Base-by-base conservation (phyloP, 2,113 vertebrate genomes). In the Pelodiscus sinensis region DNA sequence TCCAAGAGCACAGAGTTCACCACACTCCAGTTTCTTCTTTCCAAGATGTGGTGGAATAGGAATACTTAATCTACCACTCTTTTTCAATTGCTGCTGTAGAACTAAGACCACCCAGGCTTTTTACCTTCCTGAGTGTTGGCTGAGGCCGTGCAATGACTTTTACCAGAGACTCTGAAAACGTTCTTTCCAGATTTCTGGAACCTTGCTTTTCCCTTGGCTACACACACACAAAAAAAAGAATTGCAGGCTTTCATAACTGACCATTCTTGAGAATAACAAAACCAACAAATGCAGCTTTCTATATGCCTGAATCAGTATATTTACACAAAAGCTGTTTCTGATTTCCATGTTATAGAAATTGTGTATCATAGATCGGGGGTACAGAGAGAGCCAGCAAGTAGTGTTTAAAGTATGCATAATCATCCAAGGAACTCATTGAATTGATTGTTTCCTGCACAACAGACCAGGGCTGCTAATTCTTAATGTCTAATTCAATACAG, bases 91-190 rank as follows among this genome's bases (percentile, higher is more conserved):
- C 15, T 85, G 81, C 85, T 44, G 88, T 95, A 75, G 44, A 44
- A 87, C 84, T 79, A 93, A 92, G 95, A 96, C 94, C 96, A 96
- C 93, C 94, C 93, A 83, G 82, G 86, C 60, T 96, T 92, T 93
- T 62, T 82, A 92, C 78, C 56, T 90, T 89, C 85, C 75, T 94
- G 81, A 87, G 79, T 92, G 56, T 1, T 97, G 87, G 75, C 88
- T 92, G 44, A 68, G 68, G 29, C 68, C 87, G 73, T 5, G 31
- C 31, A 81, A 73, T 82, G 83, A 56, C 82, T 95, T 92, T 51
- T 87, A 81, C 50, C 11, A 73, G 82, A 85, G 84, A 80, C 86
- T 94, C 92, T 75, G 82, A 35, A 94, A 94, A 78, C 90, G 79
- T 54, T 93, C 93, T n/a, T 90, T 90, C 60, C 79, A 85, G 91